These are phyloP conservation scores for Sorex fumeus DNA, from an alignment of 2,113 vertebrate species.

Conservation along the genomic window DNA sequence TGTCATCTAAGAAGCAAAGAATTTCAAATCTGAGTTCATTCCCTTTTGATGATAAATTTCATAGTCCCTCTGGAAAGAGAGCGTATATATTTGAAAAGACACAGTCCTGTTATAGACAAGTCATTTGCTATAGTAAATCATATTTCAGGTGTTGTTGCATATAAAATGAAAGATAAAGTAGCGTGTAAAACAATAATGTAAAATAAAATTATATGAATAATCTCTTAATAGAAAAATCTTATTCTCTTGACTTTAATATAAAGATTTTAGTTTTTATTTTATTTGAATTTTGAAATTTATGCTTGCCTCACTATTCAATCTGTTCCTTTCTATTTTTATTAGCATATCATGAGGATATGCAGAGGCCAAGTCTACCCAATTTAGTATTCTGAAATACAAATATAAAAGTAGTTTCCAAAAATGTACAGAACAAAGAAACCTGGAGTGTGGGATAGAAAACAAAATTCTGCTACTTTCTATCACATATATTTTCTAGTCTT, in stretches of 20 bases:
- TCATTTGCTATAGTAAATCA: not conserved
- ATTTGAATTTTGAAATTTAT: conserved; percentile 70
- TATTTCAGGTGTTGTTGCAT: conserved; percentile 46
- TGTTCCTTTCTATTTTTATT: conserved; percentile 69
- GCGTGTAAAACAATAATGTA: not conserved
- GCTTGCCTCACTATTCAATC: conserved; percentile 59
- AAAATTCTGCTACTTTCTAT: not conserved
- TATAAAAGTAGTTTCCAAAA: conserved; percentile 22
- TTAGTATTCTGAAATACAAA: conserved; percentile 54
- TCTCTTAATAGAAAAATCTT: conserved; percentile 32
- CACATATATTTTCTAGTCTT: not conserved
- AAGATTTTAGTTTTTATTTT: conserved; percentile 45
- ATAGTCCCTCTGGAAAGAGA: not conserved
- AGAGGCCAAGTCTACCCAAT: conserved; percentile 50
- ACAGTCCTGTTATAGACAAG: not conserved
- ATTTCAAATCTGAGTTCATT: conserved; percentile 19
- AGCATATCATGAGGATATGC: conserved; percentile 19
- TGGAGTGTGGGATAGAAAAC: not conserved
- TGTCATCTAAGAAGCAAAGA: not conserved
- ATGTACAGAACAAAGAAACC: conserved; percentile 38
- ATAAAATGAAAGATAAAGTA: conserved; percentile 18
- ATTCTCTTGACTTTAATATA: conserved; percentile 24
- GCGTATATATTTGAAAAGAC: not conserved
- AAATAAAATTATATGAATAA: conserved; percentile 4
- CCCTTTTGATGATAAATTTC: conserved; percentile 19